These are phyloP conservation scores for Oryzias javanicus DNA, from an alignment of 2,113 vertebrate genomes.

Conservation along the genomic window DNA sequence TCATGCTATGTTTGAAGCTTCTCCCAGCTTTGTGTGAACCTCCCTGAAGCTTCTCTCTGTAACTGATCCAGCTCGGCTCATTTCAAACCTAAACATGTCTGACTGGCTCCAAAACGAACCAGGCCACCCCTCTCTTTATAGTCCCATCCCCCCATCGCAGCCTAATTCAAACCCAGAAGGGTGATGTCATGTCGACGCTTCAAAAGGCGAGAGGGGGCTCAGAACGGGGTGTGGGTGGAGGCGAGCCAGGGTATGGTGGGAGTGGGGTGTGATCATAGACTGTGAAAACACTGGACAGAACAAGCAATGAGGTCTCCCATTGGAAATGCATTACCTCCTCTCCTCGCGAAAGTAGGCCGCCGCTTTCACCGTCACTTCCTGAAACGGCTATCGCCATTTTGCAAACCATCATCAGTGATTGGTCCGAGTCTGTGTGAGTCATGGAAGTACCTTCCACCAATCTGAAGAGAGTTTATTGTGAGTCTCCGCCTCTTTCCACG, in stretches of 20 bases:
- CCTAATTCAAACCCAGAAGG: slow-evolving; percentile 72
- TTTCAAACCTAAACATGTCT: slow-evolving; percentile 72
- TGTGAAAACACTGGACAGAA: no score
- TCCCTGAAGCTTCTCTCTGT: slow-evolving; percentile 32
- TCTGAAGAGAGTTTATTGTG: no score
- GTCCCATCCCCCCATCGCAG: slow-evolving; percentile 58
- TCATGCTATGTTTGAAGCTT: slow-evolving; percentile 15
- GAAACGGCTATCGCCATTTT: no score
- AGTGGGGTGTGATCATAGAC: no score
- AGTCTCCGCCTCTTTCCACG: no score
- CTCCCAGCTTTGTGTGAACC: slow-evolving; percentile 30
- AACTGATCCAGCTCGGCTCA: slow-evolving; percentile 67
- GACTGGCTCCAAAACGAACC: slow-evolving; percentile 66
- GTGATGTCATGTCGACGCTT: slow-evolving; percentile 79
- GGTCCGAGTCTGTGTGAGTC: no score
- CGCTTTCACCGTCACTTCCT: no score
- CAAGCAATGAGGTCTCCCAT: no score
- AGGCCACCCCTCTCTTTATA: slow-evolving; percentile 36
- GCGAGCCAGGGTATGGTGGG: slow-evolving; percentile 46
- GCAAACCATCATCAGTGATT: no score
- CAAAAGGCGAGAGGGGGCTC: slow-evolving; percentile 51
- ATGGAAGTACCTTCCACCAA: no score
- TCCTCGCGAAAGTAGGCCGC: no score
- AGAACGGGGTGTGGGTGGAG: slow-evolving; percentile 23
- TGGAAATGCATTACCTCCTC: no score